Evolutionary conservation across 2,113 vertebrate genomes (phyloP).

Genomic region (Craseonycteris thonglongyai): DNA sequence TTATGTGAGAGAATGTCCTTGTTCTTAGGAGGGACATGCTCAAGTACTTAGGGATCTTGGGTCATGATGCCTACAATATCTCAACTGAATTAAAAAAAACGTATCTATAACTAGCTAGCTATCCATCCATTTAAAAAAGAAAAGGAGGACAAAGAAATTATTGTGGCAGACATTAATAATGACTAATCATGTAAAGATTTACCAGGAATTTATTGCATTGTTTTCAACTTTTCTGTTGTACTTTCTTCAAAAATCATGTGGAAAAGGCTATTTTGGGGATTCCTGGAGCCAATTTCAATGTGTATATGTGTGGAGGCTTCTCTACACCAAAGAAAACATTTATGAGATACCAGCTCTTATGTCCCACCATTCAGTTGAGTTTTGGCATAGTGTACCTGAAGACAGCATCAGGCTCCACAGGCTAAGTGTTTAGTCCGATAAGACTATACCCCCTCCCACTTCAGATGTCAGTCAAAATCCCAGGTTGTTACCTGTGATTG

Average conservation of each 20-base stretch:
- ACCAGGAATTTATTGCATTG: background rate
- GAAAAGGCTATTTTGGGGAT: background rate
- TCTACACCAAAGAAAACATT: background rate
- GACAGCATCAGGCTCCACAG: background rate
- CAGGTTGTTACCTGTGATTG: background rate
- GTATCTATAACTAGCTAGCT: background rate
- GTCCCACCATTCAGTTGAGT: background rate
- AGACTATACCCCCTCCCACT: background rate
- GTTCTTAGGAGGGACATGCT: background rate
- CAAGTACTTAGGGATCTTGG: background rate
- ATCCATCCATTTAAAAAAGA: background rate
- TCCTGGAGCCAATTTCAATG: background rate
- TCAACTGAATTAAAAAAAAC: background rate
- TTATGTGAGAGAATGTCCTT: background rate
- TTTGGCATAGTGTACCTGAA: background rate
- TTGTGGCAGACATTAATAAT: background rate
- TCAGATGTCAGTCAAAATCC: background rate
- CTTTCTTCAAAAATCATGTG: background rate
- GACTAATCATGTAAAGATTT: background rate
- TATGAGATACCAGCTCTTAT: background rate
- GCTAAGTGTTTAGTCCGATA: background rate
- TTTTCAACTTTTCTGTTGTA: background rate
- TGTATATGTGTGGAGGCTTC: background rate
- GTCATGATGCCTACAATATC: background rate
- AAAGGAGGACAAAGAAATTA: background rate